Base-by-base conservation (phyloP, 92 coral and sea anemone genomes). In the Palythoa grandiflora region DNA sequence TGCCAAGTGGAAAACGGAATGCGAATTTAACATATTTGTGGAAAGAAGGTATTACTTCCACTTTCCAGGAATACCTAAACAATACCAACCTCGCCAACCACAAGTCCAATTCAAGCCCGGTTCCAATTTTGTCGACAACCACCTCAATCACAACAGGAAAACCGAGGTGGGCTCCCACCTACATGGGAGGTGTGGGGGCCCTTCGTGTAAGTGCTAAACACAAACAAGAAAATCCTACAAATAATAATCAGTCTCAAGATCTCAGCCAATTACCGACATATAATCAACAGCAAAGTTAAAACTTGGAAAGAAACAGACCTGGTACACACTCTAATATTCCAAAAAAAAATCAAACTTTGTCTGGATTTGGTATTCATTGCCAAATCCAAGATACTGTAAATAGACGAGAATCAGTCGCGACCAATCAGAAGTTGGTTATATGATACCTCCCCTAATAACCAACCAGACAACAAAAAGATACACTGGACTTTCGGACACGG, bases 181-280 rank as follows among this genome's bases (percentile, higher is more conserved):
- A 9, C 40, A 35, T 37, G 75, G 75, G 75, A 70, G 50, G 75
- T 70, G 75, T 70, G 75, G 50, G 75, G 75, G 75, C 44, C 75
- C 48, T 1, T 9, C 15, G 21, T 1, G 28, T 66, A 66, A 66
- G 9, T 17, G 36, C 38, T 17, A 66, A 17, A 19, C 71, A 66
- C 71, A 66, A 66, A 57, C 63, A 16, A 57, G 63, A 57, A 57
- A 12, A 12, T 57, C n/a, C 14, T 57, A 57, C n/a, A 57, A 57
- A 15, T 57, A 55, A 55, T 55, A 10, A 55, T 55, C 61, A 55
- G 63, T 12, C 17, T 57, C 63, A 57, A 57, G 63, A 57, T 57
- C n/a, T 9, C 3, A 57, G 63, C n/a, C 63, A 57, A 57, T 8
- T 16, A 57, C 63, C 13, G 0, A 55, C 63, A 10, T 55, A 55